Evolutionary conservation across 1,140 invertebrate genomes (phyloP), one percentile per base, ranked within the genome.

Genomic region (Antheraea pernyi): DNA sequence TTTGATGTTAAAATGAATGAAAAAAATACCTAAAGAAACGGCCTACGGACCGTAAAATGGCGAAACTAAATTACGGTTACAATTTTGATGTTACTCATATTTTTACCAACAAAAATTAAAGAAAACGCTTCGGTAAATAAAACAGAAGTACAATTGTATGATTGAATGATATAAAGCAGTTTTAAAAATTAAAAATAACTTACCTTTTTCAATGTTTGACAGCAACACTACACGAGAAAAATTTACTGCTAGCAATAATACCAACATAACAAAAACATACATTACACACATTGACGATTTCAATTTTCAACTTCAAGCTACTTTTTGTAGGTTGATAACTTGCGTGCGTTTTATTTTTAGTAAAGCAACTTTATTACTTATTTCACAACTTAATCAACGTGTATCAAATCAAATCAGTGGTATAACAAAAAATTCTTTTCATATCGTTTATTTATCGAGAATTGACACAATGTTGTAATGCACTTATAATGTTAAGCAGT

Each of bases 181-280:
- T 68, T 77, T 77, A 81, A 48, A 67, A 77, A 77, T 53, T 67
- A 69, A 83, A 82, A 79, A 79, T 79, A 75, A 86, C 89, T 89
- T 64, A 91, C 89, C 84, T 89, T 89, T 88, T 81, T 86, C 84
- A 73, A 75, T 76, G 76, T 85, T 81, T 91, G 87, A 91, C 87
- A 91, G 85, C 69, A 87, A 83, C 81, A 86, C 86, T 86, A 81
- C 86, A 89, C 86, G 75, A 84, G 78, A 83, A 87, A 30, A 83
- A 85, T 82, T 89, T 80, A 91, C 86, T 88, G 78, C 79, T 83
- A 78, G 68, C 76, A 75, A 78, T 82, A 70, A 68, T 78, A 75
- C 80, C 79, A 85, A 83, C 78, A 72, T 77, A 75, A 67, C 68
- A 59, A 75, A 76, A 69, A 53, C 53, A 64, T 2, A 53, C 53